These are phyloP conservation scores for Staurois parvus DNA, from an alignment of 2,797 vertebrate genomes.

Conservation along the genomic window DNA sequence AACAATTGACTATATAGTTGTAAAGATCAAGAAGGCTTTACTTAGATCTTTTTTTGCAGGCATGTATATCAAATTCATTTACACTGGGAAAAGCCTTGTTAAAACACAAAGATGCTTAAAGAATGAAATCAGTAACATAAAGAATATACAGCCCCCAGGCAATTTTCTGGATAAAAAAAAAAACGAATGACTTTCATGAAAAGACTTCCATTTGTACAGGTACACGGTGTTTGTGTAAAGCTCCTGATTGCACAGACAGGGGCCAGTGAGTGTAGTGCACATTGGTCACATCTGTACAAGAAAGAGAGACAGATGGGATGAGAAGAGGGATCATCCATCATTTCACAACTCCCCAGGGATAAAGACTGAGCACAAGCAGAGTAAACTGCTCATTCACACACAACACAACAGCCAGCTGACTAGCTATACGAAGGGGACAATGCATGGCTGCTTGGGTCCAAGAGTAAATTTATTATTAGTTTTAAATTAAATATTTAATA, in stretches of 20 bases:
- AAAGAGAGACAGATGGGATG: conserved; percentile 62
- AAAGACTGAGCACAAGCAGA: conserved; percentile 40
- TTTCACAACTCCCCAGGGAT: conserved; percentile 44
- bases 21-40: neutral
- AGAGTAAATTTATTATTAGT: neutral
- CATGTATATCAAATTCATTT: neutral
- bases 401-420: conserved; percentile 51
- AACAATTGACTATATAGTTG: neutral
- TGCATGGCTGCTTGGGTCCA: neutral
- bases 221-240: conserved; percentile 32
- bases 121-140: neutral
- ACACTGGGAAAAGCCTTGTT: neutral
- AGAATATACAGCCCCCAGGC: neutral
- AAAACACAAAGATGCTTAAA: neutral
- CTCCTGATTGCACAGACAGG: conserved; percentile 39
- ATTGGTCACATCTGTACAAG: conserved; percentile 60
- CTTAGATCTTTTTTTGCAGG: neutral
- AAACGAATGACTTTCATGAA: conserved; percentile 18
- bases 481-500: conserved; percentile 6
- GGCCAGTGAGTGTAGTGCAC: conserved; percentile 36
- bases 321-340: conserved; percentile 58
- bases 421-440: conserved; percentile 32
- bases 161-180: neutral
- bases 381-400: conserved; percentile 53
- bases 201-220: conserved; percentile 32